Evolutionary conservation across 2,797 vertebrate genomes (phyloP), one percentile per base, ranked within the genome.

Genomic region (Manis crassicaudata): DNA sequence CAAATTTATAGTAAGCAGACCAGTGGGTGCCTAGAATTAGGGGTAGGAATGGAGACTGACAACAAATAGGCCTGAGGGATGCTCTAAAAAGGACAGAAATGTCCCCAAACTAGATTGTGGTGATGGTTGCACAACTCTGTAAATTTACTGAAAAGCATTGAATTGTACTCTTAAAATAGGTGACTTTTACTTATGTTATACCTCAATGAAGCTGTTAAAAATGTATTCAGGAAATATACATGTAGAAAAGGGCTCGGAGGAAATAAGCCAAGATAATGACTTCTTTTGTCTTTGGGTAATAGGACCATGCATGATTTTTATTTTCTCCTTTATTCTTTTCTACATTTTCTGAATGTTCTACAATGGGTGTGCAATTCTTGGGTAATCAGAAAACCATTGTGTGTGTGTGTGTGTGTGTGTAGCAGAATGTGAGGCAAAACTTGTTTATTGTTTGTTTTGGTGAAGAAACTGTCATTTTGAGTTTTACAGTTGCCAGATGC

Each of bases 21-120:
- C 5, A 40, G 13, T 0, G 1, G 35, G 1, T n/a, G 20, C 40
- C 56, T 3, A 72, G 17, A 43, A 2, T 5, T 8, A 3, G 80
- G 35, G 2, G 21, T 0, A 32, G 37, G 25, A n/a, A 7, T 9
- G 8, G 37, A 32, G 25, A 25, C 35, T 7, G n/a, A 52, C 9
- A 11, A 23, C 67, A 12, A 3, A 23, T 1, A 3, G 52, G 25
- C 6, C 1, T 0, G 5, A 11, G 32, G 46, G 32, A 14, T 46
- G 11, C 50, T 75, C 43, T 4, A 3, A 25, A 50, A 37, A 20
- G 10, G 32, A 54, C 6, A 32, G 65, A 29, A 50, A 40, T 35
- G 37, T 20, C 65, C 63, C 62, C 29, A 62, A 5, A 40, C 35
- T 62, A n/a, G 46, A 17, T 27, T 4, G 35, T 40, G 16, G 35